Percentiles rank a stretch among this genome's conserved stretches.
Conservation (phyloP, 2,888 invertebrate genomes). For the Eulithis testata region DNA sequence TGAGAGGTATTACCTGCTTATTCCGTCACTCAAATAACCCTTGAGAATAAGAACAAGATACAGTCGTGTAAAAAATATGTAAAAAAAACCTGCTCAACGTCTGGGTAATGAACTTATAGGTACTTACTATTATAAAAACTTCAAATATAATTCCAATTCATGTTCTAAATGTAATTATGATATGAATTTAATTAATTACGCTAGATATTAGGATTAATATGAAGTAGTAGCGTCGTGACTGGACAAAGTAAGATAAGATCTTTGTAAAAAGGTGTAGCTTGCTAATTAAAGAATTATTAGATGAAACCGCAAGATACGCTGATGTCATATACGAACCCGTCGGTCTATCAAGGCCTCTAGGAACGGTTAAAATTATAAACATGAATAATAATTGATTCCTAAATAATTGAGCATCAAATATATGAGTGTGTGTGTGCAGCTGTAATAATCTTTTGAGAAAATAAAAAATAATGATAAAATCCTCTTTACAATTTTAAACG, state of each 20-base stretch:
- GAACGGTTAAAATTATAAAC: too few relatives aligned
- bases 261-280: constrained; percentile 53
- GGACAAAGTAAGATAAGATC: constrained; percentile 45
- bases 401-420: too few relatives aligned
- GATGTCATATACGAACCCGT: constrained; percentile 33
- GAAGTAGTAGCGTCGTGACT: constrained; percentile 47
- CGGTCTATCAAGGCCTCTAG: too few relatives aligned
- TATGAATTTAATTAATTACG: constrained; percentile 34
- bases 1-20: too few relatives aligned
- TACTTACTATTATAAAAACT: not conserved
- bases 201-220: constrained; percentile 42
- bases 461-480: too few relatives aligned
- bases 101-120: not conserved
- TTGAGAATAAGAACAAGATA: too few relatives aligned
- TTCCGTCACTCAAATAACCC: not conserved
- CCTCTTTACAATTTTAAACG: too few relatives aligned
- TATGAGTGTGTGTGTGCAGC: too few relatives aligned
- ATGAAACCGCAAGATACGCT: constrained; percentile 50
- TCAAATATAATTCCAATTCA: constrained; percentile 3
- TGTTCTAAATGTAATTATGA: constrained; percentile 21
- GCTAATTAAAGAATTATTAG: constrained; percentile 55
- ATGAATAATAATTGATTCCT: too few relatives aligned
- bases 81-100: not conserved
- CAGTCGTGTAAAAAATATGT: too few relatives aligned
- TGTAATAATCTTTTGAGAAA: too few relatives aligned